Evolutionary conservation across 2,113 vertebrate species (phyloP), one percentile per base, ranked within the genome.

Genomic region (Strix aluco): DNA sequence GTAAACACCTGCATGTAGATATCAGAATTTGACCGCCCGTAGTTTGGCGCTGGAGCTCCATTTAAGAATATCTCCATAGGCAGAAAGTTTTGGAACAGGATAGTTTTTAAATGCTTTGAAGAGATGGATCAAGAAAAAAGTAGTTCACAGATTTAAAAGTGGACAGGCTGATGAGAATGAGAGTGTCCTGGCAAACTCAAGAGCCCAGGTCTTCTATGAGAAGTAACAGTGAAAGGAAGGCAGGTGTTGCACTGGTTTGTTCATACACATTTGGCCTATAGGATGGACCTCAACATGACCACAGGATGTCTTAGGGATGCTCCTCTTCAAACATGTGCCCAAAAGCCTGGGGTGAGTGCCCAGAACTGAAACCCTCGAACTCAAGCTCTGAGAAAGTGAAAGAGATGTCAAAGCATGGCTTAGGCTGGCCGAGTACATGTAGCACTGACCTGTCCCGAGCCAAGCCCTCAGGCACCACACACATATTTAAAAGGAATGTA

Each of bases 291-390:
- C 44, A 74, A 11, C 19, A 11, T 34, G 19, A 80, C 38, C n/a
- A 49, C n/a, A 38, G 30, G 38, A 34, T n/a, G 23, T 51, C 32
- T 70, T n/a, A 23, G 30, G 52, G 30, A 71, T 0, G 3, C 8
- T 59, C 2, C 29, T 77, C 63, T 92, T 81, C 52, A 66, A 20
- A n/a, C 4, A 7, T 20, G 20, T 51, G 12, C 62, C 30, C 30
- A 38, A 46, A 47, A 88, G 26, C 38, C 38, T 0, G 0, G 21
- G 5, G 11, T 2, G 5, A 55, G 18, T 0, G 3, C 42, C 19
- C 29, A 69, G 67, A 80, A 65, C 18, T 16, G 40, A 88, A 47
- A 73, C 2, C 9, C 13, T 80, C 2, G 1, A 59, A 65, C 11
- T 86, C 67, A 66, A 77, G 23, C 25, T 86, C 63, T 77, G 55